Evolutionary conservation across 2,888 invertebrate genomes (phyloP).

Genomic region (Volucella zonaria): DNA sequence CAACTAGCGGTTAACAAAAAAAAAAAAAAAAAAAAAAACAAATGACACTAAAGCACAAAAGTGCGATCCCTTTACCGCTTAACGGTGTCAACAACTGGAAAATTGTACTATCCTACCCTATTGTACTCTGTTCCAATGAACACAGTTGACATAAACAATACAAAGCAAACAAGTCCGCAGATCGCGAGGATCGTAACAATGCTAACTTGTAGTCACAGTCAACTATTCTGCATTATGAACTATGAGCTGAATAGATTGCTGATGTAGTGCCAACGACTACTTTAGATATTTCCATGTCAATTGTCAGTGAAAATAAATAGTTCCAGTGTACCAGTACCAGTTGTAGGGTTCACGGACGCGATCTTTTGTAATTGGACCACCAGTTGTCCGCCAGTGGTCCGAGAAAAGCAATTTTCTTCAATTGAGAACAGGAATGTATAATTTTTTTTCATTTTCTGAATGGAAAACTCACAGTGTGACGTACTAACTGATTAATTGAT

Average conservation of each 20-base stretch:
- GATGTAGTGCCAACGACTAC: constrained; percentile 10
- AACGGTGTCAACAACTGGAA: constrained; percentile 16
- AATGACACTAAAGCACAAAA: neutral
- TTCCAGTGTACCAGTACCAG: neutral
- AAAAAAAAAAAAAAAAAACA: constrained; percentile 3
- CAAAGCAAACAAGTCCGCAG: constrained; percentile 1
- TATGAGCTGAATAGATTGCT: constrained; percentile 34
- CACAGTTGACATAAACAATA: constrained; percentile 41
- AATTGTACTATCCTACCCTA: constrained; percentile 15
- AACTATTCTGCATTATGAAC: constrained; percentile 12
- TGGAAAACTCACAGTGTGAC: constrained; percentile 50
- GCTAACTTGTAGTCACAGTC: constrained; percentile 27
- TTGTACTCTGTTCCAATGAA: constrained; percentile 50
- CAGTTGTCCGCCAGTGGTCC: neutral
- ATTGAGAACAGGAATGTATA: constrained; percentile 44
- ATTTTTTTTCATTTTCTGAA: constrained; percentile 22
- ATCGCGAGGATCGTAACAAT: constrained; percentile 17
- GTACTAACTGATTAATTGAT: constrained; percentile 70
- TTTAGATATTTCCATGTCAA: constrained; percentile 57
- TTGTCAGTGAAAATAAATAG: constrained; percentile 30
- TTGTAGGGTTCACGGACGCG: constrained; percentile 61
- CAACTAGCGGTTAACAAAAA: constrained; percentile 6
- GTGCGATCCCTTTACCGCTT: too few relatives aligned
- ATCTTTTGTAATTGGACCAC: constrained; percentile 61
- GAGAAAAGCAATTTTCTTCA: constrained; percentile 53